Conservation (phyloP, 1,140 invertebrate genomes). For the Thaumatotibia leucotreta region DNA sequence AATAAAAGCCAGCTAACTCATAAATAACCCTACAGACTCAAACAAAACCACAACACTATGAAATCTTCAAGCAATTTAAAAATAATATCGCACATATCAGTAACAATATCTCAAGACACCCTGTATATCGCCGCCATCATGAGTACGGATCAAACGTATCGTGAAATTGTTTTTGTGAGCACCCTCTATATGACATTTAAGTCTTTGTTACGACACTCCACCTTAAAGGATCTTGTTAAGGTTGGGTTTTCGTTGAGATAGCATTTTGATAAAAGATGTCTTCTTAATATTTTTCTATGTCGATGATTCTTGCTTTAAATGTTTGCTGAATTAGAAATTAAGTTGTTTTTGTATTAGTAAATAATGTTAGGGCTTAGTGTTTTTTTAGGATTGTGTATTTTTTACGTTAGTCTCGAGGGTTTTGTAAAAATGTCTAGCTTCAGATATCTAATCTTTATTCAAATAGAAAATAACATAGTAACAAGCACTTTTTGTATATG, state of each 20-base stretch:
- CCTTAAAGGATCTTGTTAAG: neutral
- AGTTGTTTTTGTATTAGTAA: neutral
- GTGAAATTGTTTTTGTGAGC: constrained; percentile 20
- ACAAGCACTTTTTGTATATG: too few relatives aligned
- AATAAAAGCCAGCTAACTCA: neutral
- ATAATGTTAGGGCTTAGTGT: too few relatives aligned
- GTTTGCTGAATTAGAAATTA: neutral
- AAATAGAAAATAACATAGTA: too few relatives aligned
- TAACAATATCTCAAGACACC: constrained; percentile 12
- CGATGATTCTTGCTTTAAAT: constrained; percentile 1
- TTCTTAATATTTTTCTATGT: constrained; percentile 6
- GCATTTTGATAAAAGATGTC: neutral
- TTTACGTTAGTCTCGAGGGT: too few relatives aligned
- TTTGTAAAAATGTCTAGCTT: too few relatives aligned
- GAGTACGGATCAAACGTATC: constrained; percentile 15
- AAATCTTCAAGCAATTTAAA: constrained; percentile 3
- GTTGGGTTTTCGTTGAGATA: neutral
- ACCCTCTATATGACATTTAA: constrained; percentile 4
- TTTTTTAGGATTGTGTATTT: too few relatives aligned
- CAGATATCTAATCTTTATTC: too few relatives aligned
- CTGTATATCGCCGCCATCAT: constrained; percentile 15
- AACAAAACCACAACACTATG: neutral
- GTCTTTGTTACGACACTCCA: neutral
- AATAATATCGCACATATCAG: constrained; percentile 8
- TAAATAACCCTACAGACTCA: neutral